These are phyloP conservation scores for Raja brachyura DNA, from an alignment of 2,113 vertebrate species.

Conservation along the genomic window DNA sequence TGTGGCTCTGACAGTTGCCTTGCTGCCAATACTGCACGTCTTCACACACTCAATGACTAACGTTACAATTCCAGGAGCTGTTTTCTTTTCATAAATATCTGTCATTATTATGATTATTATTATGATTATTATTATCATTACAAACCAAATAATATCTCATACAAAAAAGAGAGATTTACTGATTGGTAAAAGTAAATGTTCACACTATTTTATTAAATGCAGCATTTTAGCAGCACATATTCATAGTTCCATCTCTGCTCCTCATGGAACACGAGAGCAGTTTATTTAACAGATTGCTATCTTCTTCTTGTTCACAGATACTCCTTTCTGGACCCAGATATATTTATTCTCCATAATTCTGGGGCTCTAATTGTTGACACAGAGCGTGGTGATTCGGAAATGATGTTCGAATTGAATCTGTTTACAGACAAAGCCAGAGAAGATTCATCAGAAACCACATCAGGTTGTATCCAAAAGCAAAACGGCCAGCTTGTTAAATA, in stretches of 20 bases:
- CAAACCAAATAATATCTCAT: not conserved
- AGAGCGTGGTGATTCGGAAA: conserved; percentile 42
- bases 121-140: too few relatives aligned
- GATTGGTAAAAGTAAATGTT: not conserved
- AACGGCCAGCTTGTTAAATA: not conserved
- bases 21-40: too few relatives aligned
- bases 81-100: not conserved
- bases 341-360: conserved; percentile 72
- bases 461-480: not conserved
- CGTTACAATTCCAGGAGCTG: not conserved
- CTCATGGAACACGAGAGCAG: not conserved
- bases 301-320: conserved; percentile 60
- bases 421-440: not conserved
- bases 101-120: too few relatives aligned
- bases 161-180: not conserved
- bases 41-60: not conserved
- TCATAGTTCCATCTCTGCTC: not conserved
- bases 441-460: not conserved
- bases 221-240: not conserved
- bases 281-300: not conserved
- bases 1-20: not conserved
- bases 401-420: not conserved
- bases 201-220: not conserved
- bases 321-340: conserved; percentile 61
- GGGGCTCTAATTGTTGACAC: conserved; percentile 62